Conservation (phyloP, 2,113 vertebrate genomes). For the Megatriorchis doriae region DNA sequence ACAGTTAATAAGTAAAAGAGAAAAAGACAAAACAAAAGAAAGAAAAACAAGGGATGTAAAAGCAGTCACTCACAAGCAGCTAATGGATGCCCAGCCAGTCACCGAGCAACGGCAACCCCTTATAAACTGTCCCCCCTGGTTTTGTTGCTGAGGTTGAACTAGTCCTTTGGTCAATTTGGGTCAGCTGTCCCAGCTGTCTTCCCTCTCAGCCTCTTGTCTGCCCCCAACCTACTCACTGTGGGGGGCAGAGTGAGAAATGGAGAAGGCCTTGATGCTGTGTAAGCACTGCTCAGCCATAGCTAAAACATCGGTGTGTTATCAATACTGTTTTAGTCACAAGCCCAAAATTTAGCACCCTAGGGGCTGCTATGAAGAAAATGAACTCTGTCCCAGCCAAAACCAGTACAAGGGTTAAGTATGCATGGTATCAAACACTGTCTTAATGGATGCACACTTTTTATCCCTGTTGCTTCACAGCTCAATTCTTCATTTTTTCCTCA, state of each 20-base stretch:
- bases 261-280: not conserved
- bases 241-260: not conserved
- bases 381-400: not conserved
- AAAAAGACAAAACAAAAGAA: not conserved
- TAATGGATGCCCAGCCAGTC: not conserved
- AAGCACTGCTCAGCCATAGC: not conserved
- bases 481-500: not conserved
- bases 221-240: accelerated
- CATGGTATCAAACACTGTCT: not conserved
- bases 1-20: not conserved
- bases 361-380: not conserved
- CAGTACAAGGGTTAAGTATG: not conserved
- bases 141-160: not conserved
- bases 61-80: not conserved
- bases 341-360: not conserved
- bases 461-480: not conserved
- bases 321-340: not conserved
- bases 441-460: not conserved
- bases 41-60: not conserved
- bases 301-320: not conserved
- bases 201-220: not conserved
- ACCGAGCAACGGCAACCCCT: not conserved
- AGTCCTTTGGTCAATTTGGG: not conserved
- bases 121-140: accelerated
- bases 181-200: not conserved